Base-by-base conservation (phyloP, 2,888 invertebrate species). In the Callyntrura guangdongensis region DNA sequence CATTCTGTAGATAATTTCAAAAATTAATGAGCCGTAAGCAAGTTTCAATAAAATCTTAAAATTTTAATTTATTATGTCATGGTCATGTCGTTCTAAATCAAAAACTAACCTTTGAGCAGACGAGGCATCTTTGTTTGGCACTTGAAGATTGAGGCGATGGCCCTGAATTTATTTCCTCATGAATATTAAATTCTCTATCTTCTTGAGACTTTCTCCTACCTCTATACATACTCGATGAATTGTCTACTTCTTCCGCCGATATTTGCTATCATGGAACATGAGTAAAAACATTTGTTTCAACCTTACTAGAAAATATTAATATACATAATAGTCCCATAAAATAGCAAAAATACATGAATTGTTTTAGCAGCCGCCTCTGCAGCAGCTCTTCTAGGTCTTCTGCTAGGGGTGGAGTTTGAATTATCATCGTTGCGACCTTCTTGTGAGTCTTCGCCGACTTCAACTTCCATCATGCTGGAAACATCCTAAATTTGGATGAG, bases 301-400 rank as follows among this genome's bases (percentile, higher is more conserved):
- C n/a, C n/a, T n/a, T n/a, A n/a, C n/a, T n/a, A n/a, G n/a, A n/a
- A n/a, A n/a, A n/a, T n/a, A n/a, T n/a, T n/a, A n/a, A n/a, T n/a
- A n/a, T n/a, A n/a, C n/a, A n/a, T n/a, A n/a, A n/a, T n/a, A n/a
- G n/a, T 36, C 36, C 3, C 6, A 36, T 6, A 36, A 36, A 36
- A 36, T 36, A 6, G 36, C 2, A 36, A 36, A 4, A 4, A 4
- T 91, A 94, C 94, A 89, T 92, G 91, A 27, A 94, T 94, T 1
- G 93, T 93, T 87, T 91, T 92, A 0, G 93, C 93, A 8, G 94
- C 94, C 22, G 90, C 92, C n/a, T 83, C 84, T 11, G 94, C 94
- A 17, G 94, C 94, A 20, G 92, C 92, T 83, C 94, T 69, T 20
- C 93, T 74, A 11, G 94, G 94, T 59, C 91, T 72, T 17, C 87